Evolutionary conservation across 2,113 vertebrate species (phyloP), one percentile per base, ranked within the genome.

Genomic region (Bombycilla garrulus): DNA sequence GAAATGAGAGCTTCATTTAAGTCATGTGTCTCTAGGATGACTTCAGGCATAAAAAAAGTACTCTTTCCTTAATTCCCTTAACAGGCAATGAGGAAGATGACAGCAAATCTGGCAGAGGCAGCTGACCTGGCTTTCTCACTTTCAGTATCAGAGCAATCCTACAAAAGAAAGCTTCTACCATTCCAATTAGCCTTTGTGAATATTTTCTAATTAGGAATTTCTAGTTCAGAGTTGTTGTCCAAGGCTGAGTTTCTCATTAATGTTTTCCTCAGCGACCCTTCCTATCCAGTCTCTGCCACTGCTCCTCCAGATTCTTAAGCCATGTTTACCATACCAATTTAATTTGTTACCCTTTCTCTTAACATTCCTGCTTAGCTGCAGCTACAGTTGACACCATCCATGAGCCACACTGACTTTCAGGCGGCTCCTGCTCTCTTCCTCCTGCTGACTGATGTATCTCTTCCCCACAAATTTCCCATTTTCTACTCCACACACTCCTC

Each of bases 401-500:
- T 11, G n/a, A 56, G 29, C 58, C n/a, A 61, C n/a, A 5, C 9
- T 35, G 24, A 26, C 6, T 65, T 10, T 76, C 33, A 33, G 42
- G 16, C 45, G 16, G 18, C 42, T 88, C 64, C n/a, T 79, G 40
- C 53, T 44, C 15, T 66, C 51, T 70, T 70, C 19, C 24, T 58
- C 24, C 42, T 42, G 31, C 47, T 72, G 29, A 61, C 6, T 0
- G 0, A 72, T 12, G 9, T 12, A 6, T 23, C 26, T 40, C n/a
- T 69, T 82, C 36, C 31, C 20, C 47, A 24, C 16, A 66, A 10
- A 15, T 79, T 35, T 22, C 10, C 6, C 2, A 0, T 69, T 79
- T 56, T 53, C n/a, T 51, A 16, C 33, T 70, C 44, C 24, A 56
- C 1, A 2, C 42, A n/a, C 26, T 86, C 50, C 26, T 89, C 33